A percentile compares a stretch with the other conserved stretches of the same genome.
Evolutionary conservation across 2,797 vertebrate genomes (phyloP).

Genomic region (Coregonus sp.): DNA sequence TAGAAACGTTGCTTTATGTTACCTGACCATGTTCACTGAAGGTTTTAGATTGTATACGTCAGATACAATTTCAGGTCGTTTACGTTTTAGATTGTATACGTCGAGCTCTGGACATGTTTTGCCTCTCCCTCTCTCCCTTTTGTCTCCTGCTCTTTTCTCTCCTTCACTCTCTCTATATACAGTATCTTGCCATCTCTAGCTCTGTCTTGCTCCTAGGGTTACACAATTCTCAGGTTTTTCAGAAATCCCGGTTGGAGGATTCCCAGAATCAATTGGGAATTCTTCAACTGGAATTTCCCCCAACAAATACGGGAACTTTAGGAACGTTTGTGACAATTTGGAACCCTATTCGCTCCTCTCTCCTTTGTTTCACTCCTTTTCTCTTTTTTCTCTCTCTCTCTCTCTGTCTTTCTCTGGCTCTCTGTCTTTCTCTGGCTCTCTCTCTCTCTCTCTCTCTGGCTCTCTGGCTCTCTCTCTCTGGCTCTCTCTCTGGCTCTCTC

Average conservation of each 20-base stretch:
- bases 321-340: neutral
- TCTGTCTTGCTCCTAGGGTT: conserved; percentile 70
- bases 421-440: neutral
- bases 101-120: neutral
- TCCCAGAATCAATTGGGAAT: neutral
- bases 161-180: conserved; percentile 21
- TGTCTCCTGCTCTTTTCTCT: conserved; percentile 24
- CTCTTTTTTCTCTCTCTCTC: neutral
- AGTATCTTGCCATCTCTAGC: conserved; percentile 5
- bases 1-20: neutral
- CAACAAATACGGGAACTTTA: neutral
- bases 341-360: neutral
- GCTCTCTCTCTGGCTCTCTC: neutral
- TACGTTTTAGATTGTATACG: neutral
- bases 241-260: neutral
- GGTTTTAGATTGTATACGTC: neutral
- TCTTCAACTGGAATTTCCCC: neutral
- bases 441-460: neutral
- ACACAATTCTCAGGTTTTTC: conserved; percentile 53
- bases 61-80: neutral
- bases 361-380: neutral
- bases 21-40: neutral
- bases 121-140: conserved; percentile 10
- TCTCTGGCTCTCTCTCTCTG: neutral
- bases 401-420: neutral